Evolutionary conservation across 2,797 vertebrate species (phyloP), one percentile per base, ranked within the genome.

Genomic region (Amniataba percoides): DNA sequence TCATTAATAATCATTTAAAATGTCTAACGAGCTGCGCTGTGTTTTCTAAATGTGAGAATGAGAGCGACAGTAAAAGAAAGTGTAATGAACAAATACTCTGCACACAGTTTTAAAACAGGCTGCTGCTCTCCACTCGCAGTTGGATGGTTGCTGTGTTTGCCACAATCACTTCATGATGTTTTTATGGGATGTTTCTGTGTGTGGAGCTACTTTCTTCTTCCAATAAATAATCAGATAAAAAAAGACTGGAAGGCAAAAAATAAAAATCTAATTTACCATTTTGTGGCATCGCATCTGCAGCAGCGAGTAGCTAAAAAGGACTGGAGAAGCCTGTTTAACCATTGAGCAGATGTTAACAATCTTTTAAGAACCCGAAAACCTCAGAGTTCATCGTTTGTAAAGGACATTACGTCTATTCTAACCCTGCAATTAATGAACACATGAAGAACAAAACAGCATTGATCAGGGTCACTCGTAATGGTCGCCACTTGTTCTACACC

Each of bases 361-460:
- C 23, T 11, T 40, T 34, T 43, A 53, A 46, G 4, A 7, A 13
- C 42, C 0, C 36, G 15, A 21, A 43, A 56, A 53, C 21, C 51
- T 23, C 11, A 23, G 27, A 66, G 9, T 27, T 57, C 46, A 13
- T 58, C 15, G 31, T 60, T 59, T 46, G 13, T 21, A 16, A 56
- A 46, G 51, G 56, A 72, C 56, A 55, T 43, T 3, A 18, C 13
- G 19, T 70, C 36, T 42, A 18, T 14, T 66, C 34, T 13, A 49
- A 82, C 55, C 64, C 78, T 74, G 63, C 51, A 67, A 46, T 48
- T 34, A 65, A 52, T 21, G 5, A 71, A 64, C 51, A 75, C 53
- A 46, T 5, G n/a, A n/a, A 63, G 9, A 51, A 71, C 48, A 62
- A 56, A 49, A 21, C 83, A 70, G 70, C 67, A 68, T 72, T 45